These are phyloP conservation scores for Callyntrura sp. DNA, from an alignment of 2,888 invertebrate species.

Conservation along the genomic window DNA sequence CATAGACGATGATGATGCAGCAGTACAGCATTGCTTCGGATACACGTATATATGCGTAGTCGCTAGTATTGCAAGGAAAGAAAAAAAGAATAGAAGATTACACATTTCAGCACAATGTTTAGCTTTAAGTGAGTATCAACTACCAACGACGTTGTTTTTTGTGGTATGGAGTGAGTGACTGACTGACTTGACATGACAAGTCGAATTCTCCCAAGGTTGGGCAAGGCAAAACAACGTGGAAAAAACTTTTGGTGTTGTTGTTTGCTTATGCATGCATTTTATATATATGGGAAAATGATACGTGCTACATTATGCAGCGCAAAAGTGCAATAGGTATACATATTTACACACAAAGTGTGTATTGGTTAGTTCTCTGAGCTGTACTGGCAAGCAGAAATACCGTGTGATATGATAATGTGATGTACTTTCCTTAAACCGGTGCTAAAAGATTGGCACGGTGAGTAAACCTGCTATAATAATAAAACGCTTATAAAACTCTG, in stretches of 20 bases:
- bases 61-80: background rate
- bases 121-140: background rate
- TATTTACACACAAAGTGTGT: too few relatives aligned
- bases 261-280: background rate
- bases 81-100: constrained; percentile 13
- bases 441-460: too few relatives aligned
- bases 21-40: background rate
- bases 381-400: too few relatives aligned
- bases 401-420: too few relatives aligned
- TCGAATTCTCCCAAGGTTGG: constrained; percentile 70
- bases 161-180: constrained; percentile 20
- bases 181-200: constrained; percentile 74
- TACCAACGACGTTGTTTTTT: background rate
- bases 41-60: background rate
- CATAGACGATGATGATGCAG: background rate
- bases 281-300: background rate
- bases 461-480: background rate
- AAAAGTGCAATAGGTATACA: constrained; percentile 31
- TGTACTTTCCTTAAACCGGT: constrained; percentile 29
- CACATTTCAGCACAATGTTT: constrained; percentile 12
- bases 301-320: constrained; percentile 11
- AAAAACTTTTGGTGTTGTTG: constrained; percentile 27
- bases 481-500: background rate
- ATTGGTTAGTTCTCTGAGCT: background rate
- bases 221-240: constrained; percentile 67